Percentiles rank a stretch among this genome's conserved stretches.
Conservation (phyloP, 2,113 vertebrate genomes). For the Cyprinus carpio region DNA sequence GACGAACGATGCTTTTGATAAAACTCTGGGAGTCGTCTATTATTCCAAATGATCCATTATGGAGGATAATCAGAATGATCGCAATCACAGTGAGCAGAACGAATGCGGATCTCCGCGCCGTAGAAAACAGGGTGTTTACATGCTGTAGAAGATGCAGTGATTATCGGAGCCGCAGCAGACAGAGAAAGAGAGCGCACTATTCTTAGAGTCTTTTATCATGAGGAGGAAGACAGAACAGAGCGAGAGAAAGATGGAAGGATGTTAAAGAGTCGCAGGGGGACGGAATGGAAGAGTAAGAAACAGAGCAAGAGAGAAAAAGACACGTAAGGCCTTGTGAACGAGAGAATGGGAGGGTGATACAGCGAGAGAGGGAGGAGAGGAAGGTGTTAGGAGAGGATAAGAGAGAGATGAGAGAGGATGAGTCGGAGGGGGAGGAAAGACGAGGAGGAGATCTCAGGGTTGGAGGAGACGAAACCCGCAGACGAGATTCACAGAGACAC, state of each 20-base stretch:
- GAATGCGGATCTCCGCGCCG: neutral
- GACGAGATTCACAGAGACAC: conserved; percentile 2
- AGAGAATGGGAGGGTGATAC: neutral
- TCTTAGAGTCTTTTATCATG: conserved; percentile 39
- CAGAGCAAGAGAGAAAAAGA: neutral
- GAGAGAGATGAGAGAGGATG: neutral
- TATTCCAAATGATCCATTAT: conserved; percentile 27
- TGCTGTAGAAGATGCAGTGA: conserved; percentile 19
- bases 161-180: neutral
- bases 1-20: neutral
- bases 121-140: conserved; percentile 20
- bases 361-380: conserved; percentile 4
- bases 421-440: neutral
- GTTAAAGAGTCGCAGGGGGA: neutral
- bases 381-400: neutral
- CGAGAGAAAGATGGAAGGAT: neutral
- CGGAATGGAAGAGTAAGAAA: neutral
- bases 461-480: conserved; percentile 13
- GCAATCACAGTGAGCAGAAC: neutral
- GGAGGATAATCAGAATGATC: conserved; percentile 16
- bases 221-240: conserved; percentile 7
- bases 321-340: neutral
- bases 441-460: neutral
- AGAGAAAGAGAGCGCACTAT: conserved; percentile 6
- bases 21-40: neutral